Percentiles rank a stretch among this genome's conserved stretches.
These are phyloP conservation scores for Notarius quadriscutis DNA, from an alignment of 2,113 vertebrate genomes.

Conservation along the genomic window DNA sequence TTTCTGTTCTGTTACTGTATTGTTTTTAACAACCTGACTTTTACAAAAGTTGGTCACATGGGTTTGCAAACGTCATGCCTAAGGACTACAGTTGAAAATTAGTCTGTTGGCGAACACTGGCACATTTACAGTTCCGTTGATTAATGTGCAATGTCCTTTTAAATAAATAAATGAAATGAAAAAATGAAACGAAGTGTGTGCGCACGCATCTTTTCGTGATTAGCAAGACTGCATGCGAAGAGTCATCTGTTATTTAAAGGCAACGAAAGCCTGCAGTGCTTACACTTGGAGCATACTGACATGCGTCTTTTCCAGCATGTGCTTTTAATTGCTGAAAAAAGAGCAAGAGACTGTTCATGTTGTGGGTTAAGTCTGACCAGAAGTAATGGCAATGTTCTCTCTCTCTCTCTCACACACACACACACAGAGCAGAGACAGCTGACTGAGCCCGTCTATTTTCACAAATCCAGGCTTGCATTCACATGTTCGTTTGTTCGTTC, in stretches of 20 bases:
- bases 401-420: not conserved
- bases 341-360: conserved; percentile 23
- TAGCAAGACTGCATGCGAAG: not conserved
- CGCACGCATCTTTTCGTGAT: not conserved
- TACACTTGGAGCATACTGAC: not conserved
- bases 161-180: no score
- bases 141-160: no score
- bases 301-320: not conserved
- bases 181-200: no score
- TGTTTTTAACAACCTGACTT: no score
- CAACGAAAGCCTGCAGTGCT: not conserved
- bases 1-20: no score
- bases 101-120: no score
- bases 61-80: no score
- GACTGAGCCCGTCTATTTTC: not conserved
- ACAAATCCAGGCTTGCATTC: not conserved
- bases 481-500: not conserved
- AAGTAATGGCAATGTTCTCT: conserved; percentile 25
- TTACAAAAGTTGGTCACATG: no score
- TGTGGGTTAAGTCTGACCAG: conserved; percentile 38
- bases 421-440: not conserved
- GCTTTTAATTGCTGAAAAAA: conserved; percentile 46
- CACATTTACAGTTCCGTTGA: no score
- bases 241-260: not conserved
- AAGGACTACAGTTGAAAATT: no score